Evolutionary conservation across 2,888 invertebrate genomes (phyloP).

Genomic region (Chironomus tentans): DNA sequence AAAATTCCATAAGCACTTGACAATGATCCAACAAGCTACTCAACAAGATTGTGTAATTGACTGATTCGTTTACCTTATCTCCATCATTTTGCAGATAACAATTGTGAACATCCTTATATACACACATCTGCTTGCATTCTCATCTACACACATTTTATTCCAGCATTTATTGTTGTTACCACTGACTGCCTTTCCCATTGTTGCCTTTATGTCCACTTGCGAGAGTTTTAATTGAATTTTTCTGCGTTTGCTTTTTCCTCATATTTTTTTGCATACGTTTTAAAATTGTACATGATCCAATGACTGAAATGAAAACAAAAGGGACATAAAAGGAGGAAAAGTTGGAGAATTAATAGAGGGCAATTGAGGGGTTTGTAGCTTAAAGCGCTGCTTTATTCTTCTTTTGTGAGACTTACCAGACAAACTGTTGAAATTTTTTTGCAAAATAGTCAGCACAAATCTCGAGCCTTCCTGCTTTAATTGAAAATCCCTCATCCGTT

Average conservation of each 20-base stretch:
- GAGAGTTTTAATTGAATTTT: background rate
- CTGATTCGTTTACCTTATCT: background rate
- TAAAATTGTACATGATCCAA: background rate
- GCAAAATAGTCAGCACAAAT: too few relatives aligned
- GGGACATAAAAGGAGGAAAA: too few relatives aligned
- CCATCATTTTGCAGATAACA: background rate
- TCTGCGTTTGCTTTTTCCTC: background rate
- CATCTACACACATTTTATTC: background rate
- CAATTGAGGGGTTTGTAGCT: too few relatives aligned
- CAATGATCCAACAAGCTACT: too few relatives aligned
- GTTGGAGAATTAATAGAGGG: too few relatives aligned
- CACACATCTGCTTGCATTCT: background rate
- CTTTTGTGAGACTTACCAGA: too few relatives aligned
- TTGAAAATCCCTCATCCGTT: conserved; percentile 26
- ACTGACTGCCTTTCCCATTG: background rate
- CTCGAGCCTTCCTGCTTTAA: background rate
- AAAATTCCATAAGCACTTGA: too few relatives aligned
- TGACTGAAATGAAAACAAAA: background rate
- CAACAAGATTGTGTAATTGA: background rate
- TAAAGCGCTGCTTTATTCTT: too few relatives aligned
- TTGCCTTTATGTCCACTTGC: background rate
- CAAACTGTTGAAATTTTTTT: too few relatives aligned
- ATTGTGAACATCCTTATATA: background rate
- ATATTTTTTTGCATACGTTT: background rate
- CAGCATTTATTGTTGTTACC: too few relatives aligned